A percentile compares a stretch with the other conserved stretches of the same genome.
These are phyloP conservation scores for Misgurnus anguillicaudatus DNA, from an alignment of 2,113 vertebrate genomes.

Conservation along the genomic window DNA sequence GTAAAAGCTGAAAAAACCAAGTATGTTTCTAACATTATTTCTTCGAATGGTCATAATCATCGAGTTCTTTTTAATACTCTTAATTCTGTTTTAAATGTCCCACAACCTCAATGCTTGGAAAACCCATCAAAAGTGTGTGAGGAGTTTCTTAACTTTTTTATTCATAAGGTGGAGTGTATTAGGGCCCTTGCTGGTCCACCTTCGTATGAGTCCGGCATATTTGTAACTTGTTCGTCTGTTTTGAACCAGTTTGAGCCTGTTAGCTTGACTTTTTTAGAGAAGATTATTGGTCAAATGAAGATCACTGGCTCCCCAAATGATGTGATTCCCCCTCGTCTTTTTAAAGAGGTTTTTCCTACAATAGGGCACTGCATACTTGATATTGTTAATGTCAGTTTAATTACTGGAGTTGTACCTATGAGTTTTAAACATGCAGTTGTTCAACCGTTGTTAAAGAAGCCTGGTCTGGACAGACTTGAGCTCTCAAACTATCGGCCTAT, in stretches of 20 bases:
- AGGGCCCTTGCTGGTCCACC: background rate
- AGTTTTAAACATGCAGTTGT: too few relatives aligned
- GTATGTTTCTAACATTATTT: constrained; percentile 30
- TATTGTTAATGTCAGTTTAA: constrained; percentile 1
- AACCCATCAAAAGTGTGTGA: constrained; percentile 9
- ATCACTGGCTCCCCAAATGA: background rate
- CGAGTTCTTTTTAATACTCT: constrained; percentile 31
- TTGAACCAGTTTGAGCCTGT: constrained; percentile 40
- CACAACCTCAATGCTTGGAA: constrained; percentile 6
- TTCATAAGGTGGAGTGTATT: constrained; percentile 4
- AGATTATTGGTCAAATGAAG: constrained; percentile 17
- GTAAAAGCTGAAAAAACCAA: constrained; percentile 15
- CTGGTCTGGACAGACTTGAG: too few relatives aligned
- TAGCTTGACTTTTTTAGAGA: constrained; percentile 5
- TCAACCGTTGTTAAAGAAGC: too few relatives aligned
- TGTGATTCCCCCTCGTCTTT: constrained; percentile 13
- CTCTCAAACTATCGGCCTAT: too few relatives aligned
- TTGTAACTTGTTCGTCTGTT: constrained; percentile 16
- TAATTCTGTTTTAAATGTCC: constrained; percentile 23
- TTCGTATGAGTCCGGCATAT: background rate
- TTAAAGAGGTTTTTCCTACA: constrained; percentile 18
- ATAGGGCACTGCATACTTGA: background rate
- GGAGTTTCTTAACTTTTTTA: constrained; percentile 22
- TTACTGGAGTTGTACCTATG: too few relatives aligned
- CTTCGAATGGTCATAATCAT: constrained; percentile 13